Percentiles rank a stretch among this genome's conserved stretches.
Conservation (phyloP, 2,797 vertebrate genomes). For the Uromys caudimaculatus region DNA sequence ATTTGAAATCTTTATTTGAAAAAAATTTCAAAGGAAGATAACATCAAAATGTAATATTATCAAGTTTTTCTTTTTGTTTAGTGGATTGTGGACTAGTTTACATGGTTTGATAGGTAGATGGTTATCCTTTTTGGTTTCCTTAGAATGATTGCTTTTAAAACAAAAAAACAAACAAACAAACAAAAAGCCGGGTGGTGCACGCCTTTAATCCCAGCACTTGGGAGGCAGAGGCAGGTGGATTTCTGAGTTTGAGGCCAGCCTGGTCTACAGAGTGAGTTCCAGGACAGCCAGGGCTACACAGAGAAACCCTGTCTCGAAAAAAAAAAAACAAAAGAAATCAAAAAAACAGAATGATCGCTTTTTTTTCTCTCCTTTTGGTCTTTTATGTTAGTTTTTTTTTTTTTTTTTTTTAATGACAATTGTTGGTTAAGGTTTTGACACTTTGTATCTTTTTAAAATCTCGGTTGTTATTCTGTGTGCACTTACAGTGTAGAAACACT, state of each 20-base stretch:
- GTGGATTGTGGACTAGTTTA: neutral
- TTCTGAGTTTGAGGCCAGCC: no score
- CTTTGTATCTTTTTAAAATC: slow-evolving; percentile 43
- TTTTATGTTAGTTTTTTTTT: neutral
- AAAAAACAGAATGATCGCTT: no score
- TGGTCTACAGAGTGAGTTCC: no score
- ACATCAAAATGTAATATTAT: neutral
- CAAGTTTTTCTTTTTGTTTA: neutral
- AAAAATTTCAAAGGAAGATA: neutral
- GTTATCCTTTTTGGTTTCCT: slow-evolving; percentile 5
- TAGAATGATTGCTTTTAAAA: neutral
- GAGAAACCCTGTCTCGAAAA: no score
- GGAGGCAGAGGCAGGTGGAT: no score
- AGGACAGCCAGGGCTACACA: no score
- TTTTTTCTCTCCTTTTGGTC: neutral
- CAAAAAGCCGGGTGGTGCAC: no score
- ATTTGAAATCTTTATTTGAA: neutral
- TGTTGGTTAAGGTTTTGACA: slow-evolving; percentile 46
- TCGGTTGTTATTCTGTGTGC: slow-evolving; percentile 4
- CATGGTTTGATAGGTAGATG: slow-evolving; percentile 17
- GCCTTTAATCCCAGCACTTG: no score
- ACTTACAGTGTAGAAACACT: neutral
- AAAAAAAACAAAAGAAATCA: no score
- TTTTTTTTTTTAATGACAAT: neutral
- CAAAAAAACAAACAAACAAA: no score